Base-by-base conservation (phyloP, 2,888 invertebrate genomes). In the Pharmacophagus antenor region DNA sequence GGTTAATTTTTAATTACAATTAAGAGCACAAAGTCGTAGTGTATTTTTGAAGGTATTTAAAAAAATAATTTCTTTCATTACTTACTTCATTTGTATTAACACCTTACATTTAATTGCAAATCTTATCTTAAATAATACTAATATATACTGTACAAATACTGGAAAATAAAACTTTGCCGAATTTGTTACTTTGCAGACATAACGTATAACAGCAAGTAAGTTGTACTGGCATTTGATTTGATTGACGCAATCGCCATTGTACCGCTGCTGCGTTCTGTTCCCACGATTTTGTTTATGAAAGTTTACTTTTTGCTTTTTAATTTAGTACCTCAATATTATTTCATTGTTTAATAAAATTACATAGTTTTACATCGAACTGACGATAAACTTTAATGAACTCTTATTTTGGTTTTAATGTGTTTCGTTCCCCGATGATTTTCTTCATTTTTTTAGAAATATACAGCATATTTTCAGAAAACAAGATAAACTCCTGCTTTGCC, bases 31-130 rank as follows among this genome's bases (percentile, higher is more conserved):
- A 6, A 12, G 12, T 31, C 12, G 10, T 31, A 12, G 31, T 31
- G 10, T 31, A 31, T 31, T 31, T 31, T 31, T 31, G 15, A 31
- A 31, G 10, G 10, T 31, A 12, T 31, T 31, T 10, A 31, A 31
- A 10, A 10, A 31, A 3, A 10, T 31, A 10, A 10, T 31, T 31
- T 31, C 15, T 10, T 31, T 46, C 12, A 27, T 37, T 46, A 66
- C 68, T 68, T 63, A 68, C 68, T 67, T 68, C 68, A 68, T 68
- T 68, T 65, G 68, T 64, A 56, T 55, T 47, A 5, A 12, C 41
- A 18, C 2, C 18, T 31, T 20, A 31, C 47, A 10, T 37, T 21
- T 37, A 27, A 37, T 22, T 18, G 1, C 2, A 47, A 18, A 41
- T 27, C n/a, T 10, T 55, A 48, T 48, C 15, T 4, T 4, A 15